Conservation (phyloP, 2,113 vertebrate species). For the Capra hircus region DNA sequence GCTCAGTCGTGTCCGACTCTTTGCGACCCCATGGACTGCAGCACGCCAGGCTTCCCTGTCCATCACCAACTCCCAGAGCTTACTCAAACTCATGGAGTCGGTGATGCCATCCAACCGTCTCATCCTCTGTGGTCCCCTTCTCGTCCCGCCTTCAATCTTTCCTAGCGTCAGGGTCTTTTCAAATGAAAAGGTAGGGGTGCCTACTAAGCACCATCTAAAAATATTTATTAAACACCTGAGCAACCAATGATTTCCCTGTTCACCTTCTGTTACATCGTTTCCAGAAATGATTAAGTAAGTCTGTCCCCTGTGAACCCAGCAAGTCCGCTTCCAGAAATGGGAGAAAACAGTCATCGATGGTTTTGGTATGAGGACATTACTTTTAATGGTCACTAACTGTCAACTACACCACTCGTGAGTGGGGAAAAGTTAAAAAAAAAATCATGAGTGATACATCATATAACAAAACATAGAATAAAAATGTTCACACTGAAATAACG, state of each 20-base stretch:
- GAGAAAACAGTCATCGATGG: not conserved
- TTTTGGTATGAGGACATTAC: not conserved
- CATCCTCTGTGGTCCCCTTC: not conserved
- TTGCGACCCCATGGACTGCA: not conserved
- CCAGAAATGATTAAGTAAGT: not conserved
- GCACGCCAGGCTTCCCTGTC: not conserved
- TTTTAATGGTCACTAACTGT: not conserved
- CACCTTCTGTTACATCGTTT: not conserved
- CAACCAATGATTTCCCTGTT: not conserved
- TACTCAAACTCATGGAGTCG: not conserved
- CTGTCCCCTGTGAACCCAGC: not conserved
- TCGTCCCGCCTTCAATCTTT: not conserved
- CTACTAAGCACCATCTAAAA: not conserved
- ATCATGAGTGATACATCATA: not conserved
- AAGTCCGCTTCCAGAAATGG: not conserved
- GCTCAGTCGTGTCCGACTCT: not conserved
- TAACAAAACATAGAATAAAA: not conserved
- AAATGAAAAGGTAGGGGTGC: not conserved
- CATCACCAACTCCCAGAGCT: not conserved
- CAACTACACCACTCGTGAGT: rapidly evolving
- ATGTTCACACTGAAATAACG: not conserved
- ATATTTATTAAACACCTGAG: not conserved
- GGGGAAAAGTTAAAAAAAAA: not conserved
- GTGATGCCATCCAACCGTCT: not conserved
- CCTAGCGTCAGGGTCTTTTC: not conserved